These are phyloP conservation scores for Cotesia typhae DNA, from an alignment of 1,140 invertebrate genomes.

Conservation along the genomic window DNA sequence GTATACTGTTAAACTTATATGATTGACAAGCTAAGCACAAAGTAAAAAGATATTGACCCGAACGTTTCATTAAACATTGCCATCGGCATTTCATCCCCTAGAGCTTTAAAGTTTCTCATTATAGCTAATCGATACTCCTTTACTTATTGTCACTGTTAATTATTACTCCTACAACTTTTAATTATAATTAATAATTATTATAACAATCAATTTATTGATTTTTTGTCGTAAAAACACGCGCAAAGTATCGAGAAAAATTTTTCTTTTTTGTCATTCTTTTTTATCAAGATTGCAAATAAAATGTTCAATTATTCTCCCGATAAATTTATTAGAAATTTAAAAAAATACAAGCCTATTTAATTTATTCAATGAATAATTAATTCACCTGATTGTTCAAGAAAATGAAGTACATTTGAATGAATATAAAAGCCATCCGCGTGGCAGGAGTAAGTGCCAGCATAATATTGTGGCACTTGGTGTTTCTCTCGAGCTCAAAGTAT, in stretches of 20 bases:
- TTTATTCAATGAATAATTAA: conserved; percentile 23
- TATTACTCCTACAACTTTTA: no score
- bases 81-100: not conserved
- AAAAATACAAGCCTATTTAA: not conserved
- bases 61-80: conserved; percentile 59
- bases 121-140: no score
- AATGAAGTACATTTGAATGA: conserved; percentile 96
- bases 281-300: conserved; percentile 12
- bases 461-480: conserved; percentile 87
- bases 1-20: no score
- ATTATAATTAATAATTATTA: not conserved
- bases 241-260: conserved; percentile 1
- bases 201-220: not conserved
- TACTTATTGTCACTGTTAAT: no score
- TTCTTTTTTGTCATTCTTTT: conserved; percentile 29
- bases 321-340: no score
- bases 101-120: conserved; percentile 6
- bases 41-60: conserved; percentile 54
- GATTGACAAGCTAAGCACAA: conserved; percentile 6
- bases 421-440: conserved; percentile 90
- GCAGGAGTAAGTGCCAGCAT: conserved; percentile 86
- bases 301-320: not conserved
- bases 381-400: conserved; percentile 90
- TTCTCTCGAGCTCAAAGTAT: conserved; percentile 87
- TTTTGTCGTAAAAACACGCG: not conserved